Conservation (phyloP, 2,797 vertebrate species). For the Florisuga fusca region DNA sequence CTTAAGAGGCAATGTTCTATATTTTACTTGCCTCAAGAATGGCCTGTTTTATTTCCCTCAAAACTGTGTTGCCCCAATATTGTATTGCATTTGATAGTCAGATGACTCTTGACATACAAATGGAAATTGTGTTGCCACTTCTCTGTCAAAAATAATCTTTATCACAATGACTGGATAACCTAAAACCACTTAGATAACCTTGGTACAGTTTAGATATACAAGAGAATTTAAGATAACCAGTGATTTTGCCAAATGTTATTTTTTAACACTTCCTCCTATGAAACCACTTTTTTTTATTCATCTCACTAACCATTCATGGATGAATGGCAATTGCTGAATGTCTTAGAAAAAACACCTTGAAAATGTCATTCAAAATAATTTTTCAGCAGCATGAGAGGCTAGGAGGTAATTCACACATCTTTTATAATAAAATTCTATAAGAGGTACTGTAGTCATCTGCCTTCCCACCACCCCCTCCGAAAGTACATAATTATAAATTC, state of each 20-base stretch:
- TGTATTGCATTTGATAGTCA: neutral
- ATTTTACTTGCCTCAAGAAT: neutral
- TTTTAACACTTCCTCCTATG: constrained; percentile 68
- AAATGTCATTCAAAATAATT: constrained; percentile 52
- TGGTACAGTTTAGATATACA: constrained; percentile 46
- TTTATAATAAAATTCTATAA: constrained; percentile 70
- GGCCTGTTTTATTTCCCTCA: neutral
- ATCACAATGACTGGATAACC: constrained; percentile 41
- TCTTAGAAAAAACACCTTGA: constrained; percentile 65
- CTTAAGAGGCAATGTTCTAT: neutral
- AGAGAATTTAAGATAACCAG: constrained; percentile 40
- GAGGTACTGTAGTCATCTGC: constrained; percentile 67
- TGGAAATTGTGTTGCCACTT: constrained; percentile 35
- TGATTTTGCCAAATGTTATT: constrained; percentile 52
- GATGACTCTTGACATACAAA: constrained; percentile 18
- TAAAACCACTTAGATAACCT: constrained; percentile 60
- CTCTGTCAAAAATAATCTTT: constrained; percentile 50
- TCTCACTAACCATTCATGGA: constrained; percentile 55
- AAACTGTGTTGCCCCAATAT: neutral
- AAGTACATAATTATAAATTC: constrained; percentile 59
- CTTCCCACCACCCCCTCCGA: constrained; percentile 56
- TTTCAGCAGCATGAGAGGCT: constrained; percentile 61
- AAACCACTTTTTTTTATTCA: constrained; percentile 65
- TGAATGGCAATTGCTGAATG: constrained; percentile 43
- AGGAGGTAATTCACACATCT: constrained; percentile 69